Evolutionary conservation across 2,113 vertebrate species (phyloP), one percentile per base, ranked within the genome.

Genomic region (Pangasianodon hypophthalmus): DNA sequence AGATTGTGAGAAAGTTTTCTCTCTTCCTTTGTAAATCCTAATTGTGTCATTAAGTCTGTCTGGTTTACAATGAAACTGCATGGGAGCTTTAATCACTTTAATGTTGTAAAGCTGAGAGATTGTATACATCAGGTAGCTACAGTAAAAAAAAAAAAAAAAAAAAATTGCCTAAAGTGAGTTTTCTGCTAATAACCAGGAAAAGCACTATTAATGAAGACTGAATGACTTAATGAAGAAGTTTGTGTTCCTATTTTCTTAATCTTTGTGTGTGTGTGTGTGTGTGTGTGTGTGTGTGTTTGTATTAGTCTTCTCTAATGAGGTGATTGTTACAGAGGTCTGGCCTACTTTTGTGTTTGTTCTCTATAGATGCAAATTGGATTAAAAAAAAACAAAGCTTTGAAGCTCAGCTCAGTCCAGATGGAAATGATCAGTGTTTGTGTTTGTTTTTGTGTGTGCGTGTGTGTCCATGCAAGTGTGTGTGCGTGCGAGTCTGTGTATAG

Each of bases 331-430:
- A 88, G 90, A 92, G 82, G 56, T 44, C 90, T 93, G 91, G 81
- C 92, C 92, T 90, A 91, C 91, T 90, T 92, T 92, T 89, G 92
- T 90, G 71, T 87, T 92, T 94, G 92, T 94, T 94, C 87, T 90
- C 87, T 32, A 48, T 85, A 86, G 92, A 95, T 93, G 93, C 93
- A 95, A 95, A 95, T 94, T 89, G 90, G 67, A 82, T 89, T 94
- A 91, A 92, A 93, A 92, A 92, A 92, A 94, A 89, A 93, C 94
- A 93, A 88, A 92, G 87, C 94, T 95, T 96, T 96, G 94, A 96
- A 95, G 93, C 87, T 85, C 60, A 91, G 91, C 85, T 90, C 91
- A 44, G 71, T 60, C 90, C 95, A 96, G 91, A 94, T 95, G 95
- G 94, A 93, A 95, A 93, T 92, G 90, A 90, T 95, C 90, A 90